phyloP scores from a whole-genome alignment of 2,888 invertebrate species.

The Eudasyphora cyanicolor region DNA sequence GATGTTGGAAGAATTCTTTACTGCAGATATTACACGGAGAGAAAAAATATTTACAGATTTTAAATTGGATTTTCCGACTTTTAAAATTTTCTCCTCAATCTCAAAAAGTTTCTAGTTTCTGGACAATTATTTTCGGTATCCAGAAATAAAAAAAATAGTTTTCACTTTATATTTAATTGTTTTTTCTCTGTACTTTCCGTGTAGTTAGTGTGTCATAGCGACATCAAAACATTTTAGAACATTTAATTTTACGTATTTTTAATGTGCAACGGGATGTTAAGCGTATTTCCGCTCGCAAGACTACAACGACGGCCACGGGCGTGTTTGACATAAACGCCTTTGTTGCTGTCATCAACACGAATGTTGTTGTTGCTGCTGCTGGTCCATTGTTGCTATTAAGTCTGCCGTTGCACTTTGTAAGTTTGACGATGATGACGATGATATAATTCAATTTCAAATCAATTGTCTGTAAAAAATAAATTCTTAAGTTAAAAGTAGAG shows the following conservation, averaged over 20 bases:
- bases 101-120: no score
- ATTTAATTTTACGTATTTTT: slow-evolving; percentile 29
- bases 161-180: no score
- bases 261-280: slow-evolving; percentile 28
- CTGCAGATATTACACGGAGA: background rate
- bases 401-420: background rate
- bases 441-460: slow-evolving; percentile 65
- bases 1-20: background rate
- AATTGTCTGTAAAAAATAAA: slow-evolving; percentile 64
- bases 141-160: no score
- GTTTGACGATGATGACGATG: background rate
- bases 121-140: no score
- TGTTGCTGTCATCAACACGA: background rate
- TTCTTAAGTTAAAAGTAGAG: slow-evolving; percentile 50
- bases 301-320: background rate
- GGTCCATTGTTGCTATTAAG: background rate
- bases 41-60: no score
- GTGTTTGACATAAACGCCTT: slow-evolving; percentile 21
- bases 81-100: no score
- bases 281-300: background rate
- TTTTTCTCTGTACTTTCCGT: no score
- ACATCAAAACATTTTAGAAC: slow-evolving; percentile 2
- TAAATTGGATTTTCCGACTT: no score
- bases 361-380: background rate
- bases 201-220: background rate